Evolutionary conservation across 2,797 vertebrate species (phyloP), one percentile per base, ranked within the genome.

Genomic region (Aulostomus chinensis): DNA sequence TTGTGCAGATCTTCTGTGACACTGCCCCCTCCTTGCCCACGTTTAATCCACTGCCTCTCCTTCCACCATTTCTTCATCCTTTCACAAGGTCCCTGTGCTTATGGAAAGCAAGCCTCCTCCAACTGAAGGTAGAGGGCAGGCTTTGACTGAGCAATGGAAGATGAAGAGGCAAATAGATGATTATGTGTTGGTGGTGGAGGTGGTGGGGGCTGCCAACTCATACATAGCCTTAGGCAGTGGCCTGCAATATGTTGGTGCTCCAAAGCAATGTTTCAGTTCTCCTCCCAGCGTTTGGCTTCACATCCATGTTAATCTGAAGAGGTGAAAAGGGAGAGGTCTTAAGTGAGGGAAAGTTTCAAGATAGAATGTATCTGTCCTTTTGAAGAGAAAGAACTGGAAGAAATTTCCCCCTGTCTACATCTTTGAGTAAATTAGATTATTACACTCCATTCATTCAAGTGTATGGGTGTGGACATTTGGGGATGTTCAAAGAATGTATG

Each of bases 211-310:
- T 53, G 32, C 32, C 1, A 32, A 45, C 46, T 49, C 14, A 9
- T 34, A 64, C 18, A 5, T 64, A 76, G 72, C 72, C 50, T 7
- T 11, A 52, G 65, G 76, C 65, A 49, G 36, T 9, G 40, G 36
- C 54, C 57, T 75, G 64, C 72, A 50, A 56, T 58, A 33, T 58
- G 52, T 30, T 36, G n/a, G 21, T n/a, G 40, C 22, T 55, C 35
- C 32, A 54, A 51, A 64, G 51, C 21, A 43, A 6, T 8, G 7
- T 49, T 68, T 59, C 54, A 56, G 46, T 24, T 38, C 48, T 34
- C 26, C 31, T 66, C 47, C 47, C 36, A 63, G 45, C 14, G 1
- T 49, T 68, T 39, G 56, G 40, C 59, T 62, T 58, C 54, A 59
- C 35, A 67, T 52, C 36, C 57, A 62, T 43, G 31, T 24, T 48